These are phyloP conservation scores for Parapsyche elsis DNA, from an alignment of 1,140 invertebrate species.

Conservation along the genomic window DNA sequence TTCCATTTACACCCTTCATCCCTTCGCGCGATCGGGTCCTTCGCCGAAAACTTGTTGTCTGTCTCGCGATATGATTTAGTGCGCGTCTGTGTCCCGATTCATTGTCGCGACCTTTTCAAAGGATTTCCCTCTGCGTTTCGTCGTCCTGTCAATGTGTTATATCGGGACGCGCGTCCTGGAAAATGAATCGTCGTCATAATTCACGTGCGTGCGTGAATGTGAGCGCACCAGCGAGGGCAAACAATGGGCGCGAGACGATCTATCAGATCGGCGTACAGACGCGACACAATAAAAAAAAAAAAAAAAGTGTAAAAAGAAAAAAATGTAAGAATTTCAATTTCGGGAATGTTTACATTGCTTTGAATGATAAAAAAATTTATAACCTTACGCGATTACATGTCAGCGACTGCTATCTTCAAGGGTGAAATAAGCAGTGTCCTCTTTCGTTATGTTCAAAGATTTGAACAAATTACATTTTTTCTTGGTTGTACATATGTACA, in stretches of 20 bases:
- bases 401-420: too few relatives aligned
- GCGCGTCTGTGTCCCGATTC: background rate
- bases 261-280: slow-evolving; percentile 9
- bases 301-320: too few relatives aligned
- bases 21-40: too few relatives aligned
- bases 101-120: background rate
- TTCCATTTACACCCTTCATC: background rate
- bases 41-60: background rate
- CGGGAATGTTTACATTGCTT: background rate
- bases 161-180: background rate
- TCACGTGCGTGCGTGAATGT: slow-evolving; percentile 11
- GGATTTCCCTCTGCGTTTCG: background rate
- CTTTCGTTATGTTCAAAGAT: too few relatives aligned
- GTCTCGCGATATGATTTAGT: slow-evolving; percentile 3
- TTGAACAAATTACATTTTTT: too few relatives aligned
- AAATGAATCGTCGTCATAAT: slow-evolving; percentile 24
- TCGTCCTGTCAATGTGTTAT: background rate
- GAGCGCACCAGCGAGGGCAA: background rate
- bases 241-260: slow-evolving; percentile 9
- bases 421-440: too few relatives aligned
- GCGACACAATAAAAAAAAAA: background rate
- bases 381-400: too few relatives aligned
- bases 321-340: slow-evolving; percentile 21
- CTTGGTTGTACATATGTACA: too few relatives aligned
- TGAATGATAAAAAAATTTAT: too few relatives aligned